Evolutionary conservation across 2,888 invertebrate species (phyloP).

Genomic region (Trissonchulus sp.): DNA sequence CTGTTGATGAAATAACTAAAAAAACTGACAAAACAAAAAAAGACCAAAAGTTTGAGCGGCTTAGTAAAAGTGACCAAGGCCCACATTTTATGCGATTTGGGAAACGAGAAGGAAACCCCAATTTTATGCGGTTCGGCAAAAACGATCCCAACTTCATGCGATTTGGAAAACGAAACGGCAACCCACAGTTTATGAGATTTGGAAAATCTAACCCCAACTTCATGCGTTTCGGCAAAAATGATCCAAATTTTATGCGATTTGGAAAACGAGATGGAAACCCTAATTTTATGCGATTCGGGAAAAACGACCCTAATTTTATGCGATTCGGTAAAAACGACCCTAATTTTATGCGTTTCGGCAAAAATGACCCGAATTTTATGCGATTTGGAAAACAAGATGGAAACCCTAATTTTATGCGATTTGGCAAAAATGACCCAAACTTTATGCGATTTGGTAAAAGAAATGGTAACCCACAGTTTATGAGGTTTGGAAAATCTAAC

Average conservation of each 20-base stretch:
- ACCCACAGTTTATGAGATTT: slow-evolving; percentile 29
- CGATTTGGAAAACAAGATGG: slow-evolving; percentile 32
- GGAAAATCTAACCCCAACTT: slow-evolving; percentile 44
- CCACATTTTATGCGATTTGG: slow-evolving; percentile 1
- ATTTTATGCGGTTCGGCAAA: slow-evolving; percentile 28
- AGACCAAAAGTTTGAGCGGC: too few species aligned
- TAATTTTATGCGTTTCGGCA: slow-evolving; percentile 49
- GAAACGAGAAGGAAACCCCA: too few species aligned
- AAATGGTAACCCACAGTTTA: slow-evolving; percentile 30
- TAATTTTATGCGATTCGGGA: slow-evolving; percentile 49
- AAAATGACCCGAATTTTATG: slow-evolving; percentile 34
- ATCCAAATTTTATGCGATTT: slow-evolving; percentile 29
- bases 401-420: background rate
- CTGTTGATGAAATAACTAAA: too few species aligned
- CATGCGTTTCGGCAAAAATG: slow-evolving; percentile 46
- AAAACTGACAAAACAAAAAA: too few species aligned
- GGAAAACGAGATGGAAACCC: slow-evolving; percentile 39
- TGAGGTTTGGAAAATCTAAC: background rate
- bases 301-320: slow-evolving; percentile 34
- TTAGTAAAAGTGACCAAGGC: background rate
- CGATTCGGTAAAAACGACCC: slow-evolving; percentile 38
- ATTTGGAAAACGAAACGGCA: slow-evolving; percentile 47
- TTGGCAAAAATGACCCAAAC: too few species aligned
- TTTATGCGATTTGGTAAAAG: slow-evolving; percentile 27
- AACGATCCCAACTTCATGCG: slow-evolving; percentile 47